Evolutionary conservation across 1,140 invertebrate species (phyloP), one percentile per base, ranked within the genome.

Genomic region (Drosophila lowei): DNA sequence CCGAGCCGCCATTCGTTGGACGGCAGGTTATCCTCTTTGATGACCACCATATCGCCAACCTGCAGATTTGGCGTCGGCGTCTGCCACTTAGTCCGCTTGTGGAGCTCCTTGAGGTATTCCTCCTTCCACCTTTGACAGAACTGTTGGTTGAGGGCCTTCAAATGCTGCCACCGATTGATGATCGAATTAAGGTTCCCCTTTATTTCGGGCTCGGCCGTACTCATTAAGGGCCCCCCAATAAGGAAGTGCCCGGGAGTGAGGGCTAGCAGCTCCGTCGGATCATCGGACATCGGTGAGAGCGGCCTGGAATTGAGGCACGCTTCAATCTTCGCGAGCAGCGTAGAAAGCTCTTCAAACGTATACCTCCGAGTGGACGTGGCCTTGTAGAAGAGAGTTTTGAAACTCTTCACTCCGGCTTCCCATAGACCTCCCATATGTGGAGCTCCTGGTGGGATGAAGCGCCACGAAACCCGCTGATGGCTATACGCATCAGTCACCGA

Each of bases 331-430:
- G 23, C 8, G 41, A 30, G 28, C 6, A 28, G 28, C 28, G 84
- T 90, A 8, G n/a, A 44, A 2, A 91, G 57, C 62, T 91, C 84
- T 55, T 6, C 46, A 23, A 23, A 23, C 11, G 28, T 30, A 7
- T 8, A 9, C 2, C 8, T 9, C 1, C 28, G 7, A 9, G 8
- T 34, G 30, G 30, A 34, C 30, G 30, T 9, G 30, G 8, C 30
- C 30, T 34, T 18, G 18, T 18, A 18, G 18, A 18, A 18, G 18
- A 18, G 18, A 18, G 18, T 18, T 18, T 18, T 18, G 18, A 18
- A 18, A 18, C 18, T 18, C 18, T 18, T 18, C 18, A 18, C 18
- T 18, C 18, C 18, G 1, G 18, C 18, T 18, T 18, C 18, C 18
- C 18, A 18, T 18, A 18, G 18, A 18, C 1, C 18, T 18, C 18